Evolutionary conservation across 2,888 invertebrate species (phyloP), one percentile per base, ranked within the genome.

Genomic region (Mesorhabditis sp.): DNA sequence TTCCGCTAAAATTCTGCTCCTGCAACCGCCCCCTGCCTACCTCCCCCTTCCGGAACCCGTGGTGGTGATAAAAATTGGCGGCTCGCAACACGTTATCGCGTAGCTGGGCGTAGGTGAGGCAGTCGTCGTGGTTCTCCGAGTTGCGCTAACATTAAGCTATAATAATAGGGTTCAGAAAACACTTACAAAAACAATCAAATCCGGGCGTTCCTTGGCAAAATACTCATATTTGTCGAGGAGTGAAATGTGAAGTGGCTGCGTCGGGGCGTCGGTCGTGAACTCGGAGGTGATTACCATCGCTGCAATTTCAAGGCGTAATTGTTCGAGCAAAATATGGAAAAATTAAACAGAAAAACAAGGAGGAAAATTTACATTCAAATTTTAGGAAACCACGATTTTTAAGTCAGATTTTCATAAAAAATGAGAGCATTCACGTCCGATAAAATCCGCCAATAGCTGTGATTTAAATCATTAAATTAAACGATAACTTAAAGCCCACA

Each of bases 11-110:
- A 1, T 28, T 28, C 28, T 50, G 58, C n/a, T 50, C n/a, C 7
- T 50, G n/a, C 7, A 50, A n/a, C 1, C n/a, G 58, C 58, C 58
- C n/a, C n/a, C 58, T 13, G n/a, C 58, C 10, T 13, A 50, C 58
- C 58, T 50, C 58, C n/a, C 58, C 58, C n/a, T 50, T 50, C 58
- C n/a, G 7, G 58, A 50, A 50, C 7, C 58, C 58, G n/a, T 50
- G 7, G 7, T 10, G n/a, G n/a, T 50, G 58, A 50, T 13, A 50
- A 50, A 13, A 50, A n/a, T 50, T 50, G 58, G 10, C 58, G 58
- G n/a, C 58, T 13, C 58, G 58, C 10, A 50, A n/a, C 7, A 50
- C n/a, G 58, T 50, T 50, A 10, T 50, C 58, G 10, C n/a, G 7
- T 1, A 50, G n/a, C 7, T n/a, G 58, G 58, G 10, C 58, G 58